Evolutionary conservation across 1,140 invertebrate species (phyloP).

Genomic region (Orius insidiosus): DNA sequence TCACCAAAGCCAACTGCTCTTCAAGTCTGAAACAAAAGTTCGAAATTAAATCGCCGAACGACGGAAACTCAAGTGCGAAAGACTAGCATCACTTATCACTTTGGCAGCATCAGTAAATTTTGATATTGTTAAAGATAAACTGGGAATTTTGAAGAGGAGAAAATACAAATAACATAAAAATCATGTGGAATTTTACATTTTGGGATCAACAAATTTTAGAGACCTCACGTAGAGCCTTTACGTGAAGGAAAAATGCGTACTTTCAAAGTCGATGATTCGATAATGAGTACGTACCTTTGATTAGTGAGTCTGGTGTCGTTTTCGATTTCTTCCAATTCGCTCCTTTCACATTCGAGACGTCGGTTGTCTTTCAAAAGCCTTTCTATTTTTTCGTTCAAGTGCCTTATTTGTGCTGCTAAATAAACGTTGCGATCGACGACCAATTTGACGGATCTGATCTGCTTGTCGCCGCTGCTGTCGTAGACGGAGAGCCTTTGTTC

Average conservation of each 20-base stretch:
- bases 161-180: too few species aligned
- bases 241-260: too few species aligned
- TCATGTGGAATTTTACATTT: too few species aligned
- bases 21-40: slow-evolving; percentile 18
- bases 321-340: slow-evolving; percentile 30
- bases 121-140: too few species aligned
- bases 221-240: too few species aligned
- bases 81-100: too few species aligned
- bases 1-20: slow-evolving; percentile 19
- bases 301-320: slow-evolving; percentile 28
- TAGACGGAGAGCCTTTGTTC: slow-evolving; percentile 21
- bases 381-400: slow-evolving; percentile 21
- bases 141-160: too few species aligned
- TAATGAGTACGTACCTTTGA: slow-evolving; percentile 25
- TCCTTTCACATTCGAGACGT: slow-evolving; percentile 26
- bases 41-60: too few species aligned
- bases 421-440: slow-evolving; percentile 18
- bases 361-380: slow-evolving; percentile 23
- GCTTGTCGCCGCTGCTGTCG: slow-evolving; percentile 18
- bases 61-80: too few species aligned
- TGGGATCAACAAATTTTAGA: too few species aligned
- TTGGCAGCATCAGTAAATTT: too few species aligned
- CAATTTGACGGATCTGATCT: slow-evolving; percentile 15
- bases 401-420: slow-evolving; percentile 21
- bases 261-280: background rate